phyloP scores from a whole-genome alignment of 2,888 invertebrate genomes.

The Synergus laeviventris region DNA sequence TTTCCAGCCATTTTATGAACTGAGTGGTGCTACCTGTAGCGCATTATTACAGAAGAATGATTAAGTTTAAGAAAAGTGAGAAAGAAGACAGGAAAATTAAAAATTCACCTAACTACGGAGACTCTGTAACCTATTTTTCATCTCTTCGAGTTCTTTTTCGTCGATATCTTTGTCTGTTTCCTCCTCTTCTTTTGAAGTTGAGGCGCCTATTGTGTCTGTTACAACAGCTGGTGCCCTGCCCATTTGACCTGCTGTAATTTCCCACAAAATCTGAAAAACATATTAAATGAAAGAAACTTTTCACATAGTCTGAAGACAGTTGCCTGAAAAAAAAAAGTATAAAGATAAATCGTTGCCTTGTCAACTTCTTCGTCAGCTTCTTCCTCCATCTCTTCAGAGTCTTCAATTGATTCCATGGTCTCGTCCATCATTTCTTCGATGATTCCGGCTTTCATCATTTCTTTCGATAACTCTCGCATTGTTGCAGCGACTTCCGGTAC shows the following conservation, averaged over 20 bases:
- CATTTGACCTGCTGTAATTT: conserved; percentile 92
- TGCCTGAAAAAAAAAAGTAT: background rate
- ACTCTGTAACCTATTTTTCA: conserved; percentile 92
- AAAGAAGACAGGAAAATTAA: conserved; percentile 6
- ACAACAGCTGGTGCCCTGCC: conserved; percentile 93
- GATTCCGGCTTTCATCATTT: conserved; percentile 99
- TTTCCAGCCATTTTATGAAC: background rate
- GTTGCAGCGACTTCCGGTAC: conserved; percentile 96
- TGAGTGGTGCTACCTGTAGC: background rate
- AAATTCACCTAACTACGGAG: conserved; percentile 84
- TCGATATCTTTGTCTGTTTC: conserved; percentile 81
- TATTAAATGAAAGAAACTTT: conserved; percentile 16
- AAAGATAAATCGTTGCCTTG: conserved; percentile 79
- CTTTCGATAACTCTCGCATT: conserved; percentile 98
- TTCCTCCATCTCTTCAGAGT: conserved; percentile 96
- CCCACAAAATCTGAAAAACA: conserved; percentile 84
- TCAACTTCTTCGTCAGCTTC: conserved; percentile 96
- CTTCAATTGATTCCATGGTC: conserved; percentile 94
- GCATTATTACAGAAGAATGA: background rate
- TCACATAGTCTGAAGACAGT: conserved; percentile 9
- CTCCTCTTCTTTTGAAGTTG: conserved; percentile 80
- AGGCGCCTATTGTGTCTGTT: conserved; percentile 80
- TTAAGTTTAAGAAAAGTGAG: background rate
- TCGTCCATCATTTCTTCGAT: conserved; percentile 99
- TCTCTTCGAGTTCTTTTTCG: conserved; percentile 91